Conservation (phyloP, 2,113 vertebrate species). For the Lipophrys pholis region DNA sequence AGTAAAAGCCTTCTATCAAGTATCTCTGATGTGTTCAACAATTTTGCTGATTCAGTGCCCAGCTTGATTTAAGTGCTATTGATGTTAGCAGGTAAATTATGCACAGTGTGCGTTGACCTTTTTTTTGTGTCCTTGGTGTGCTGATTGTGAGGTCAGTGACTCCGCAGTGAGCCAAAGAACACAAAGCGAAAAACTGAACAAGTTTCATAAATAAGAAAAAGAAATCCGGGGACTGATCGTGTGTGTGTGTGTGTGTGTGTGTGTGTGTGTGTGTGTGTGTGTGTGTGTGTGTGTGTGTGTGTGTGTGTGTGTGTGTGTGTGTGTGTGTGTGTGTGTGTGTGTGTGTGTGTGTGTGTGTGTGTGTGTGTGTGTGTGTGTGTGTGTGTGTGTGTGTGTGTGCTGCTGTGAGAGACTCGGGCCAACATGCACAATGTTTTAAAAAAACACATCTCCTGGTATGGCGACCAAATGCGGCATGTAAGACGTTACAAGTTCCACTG, state of each 20-base stretch:
- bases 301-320: background rate
- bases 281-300: background rate
- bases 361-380: background rate
- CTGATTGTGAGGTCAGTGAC: constrained; percentile 15
- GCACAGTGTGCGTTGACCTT: constrained; percentile 46
- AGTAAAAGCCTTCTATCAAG: constrained; percentile 56
- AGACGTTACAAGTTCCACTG: background rate
- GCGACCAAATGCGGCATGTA: background rate
- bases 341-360: background rate
- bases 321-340: background rate
- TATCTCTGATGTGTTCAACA: constrained; percentile 51
- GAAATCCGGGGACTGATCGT: background rate
- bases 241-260: background rate
- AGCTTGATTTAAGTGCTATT: constrained; percentile 53
- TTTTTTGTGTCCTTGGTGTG: constrained; percentile 37
- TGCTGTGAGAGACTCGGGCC: background rate
- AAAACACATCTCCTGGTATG: background rate
- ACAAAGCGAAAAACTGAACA: constrained; percentile 1
- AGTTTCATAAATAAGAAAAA: background rate
- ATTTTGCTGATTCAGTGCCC: constrained; percentile 62
- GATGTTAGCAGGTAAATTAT: constrained; percentile 56
- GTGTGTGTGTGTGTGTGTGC: background rate
- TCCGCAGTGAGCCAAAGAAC: constrained; percentile 13
- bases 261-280: background rate
- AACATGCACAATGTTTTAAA: constrained; percentile 5